phyloP scores from a whole-genome alignment of 2,888 invertebrate genomes.

The Melanchra persicariae region DNA sequence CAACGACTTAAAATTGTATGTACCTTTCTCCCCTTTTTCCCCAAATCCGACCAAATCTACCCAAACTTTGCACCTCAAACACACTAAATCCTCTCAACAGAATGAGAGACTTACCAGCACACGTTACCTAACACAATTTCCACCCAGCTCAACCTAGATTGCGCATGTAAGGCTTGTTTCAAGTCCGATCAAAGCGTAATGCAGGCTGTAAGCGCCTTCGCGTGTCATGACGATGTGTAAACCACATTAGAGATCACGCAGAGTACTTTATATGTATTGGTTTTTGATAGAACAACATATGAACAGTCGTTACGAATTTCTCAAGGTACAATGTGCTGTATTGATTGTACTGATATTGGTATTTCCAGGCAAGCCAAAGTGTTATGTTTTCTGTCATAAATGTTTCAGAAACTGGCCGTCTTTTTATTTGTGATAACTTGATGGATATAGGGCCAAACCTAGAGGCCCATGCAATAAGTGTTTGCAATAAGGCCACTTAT shows the following conservation, averaged over 20 bases:
- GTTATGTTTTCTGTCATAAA: background rate
- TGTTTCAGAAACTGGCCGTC: no score
- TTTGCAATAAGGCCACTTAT: no score
- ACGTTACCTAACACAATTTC: background rate
- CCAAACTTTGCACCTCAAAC: background rate
- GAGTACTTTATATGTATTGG: constrained; percentile 27
- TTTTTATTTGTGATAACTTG: no score
- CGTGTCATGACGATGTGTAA: constrained; percentile 29
- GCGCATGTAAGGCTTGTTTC: constrained; percentile 33
- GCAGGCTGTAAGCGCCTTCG: constrained; percentile 25
- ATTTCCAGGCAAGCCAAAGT: no score
- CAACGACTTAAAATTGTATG: no score
- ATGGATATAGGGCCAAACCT: no score
- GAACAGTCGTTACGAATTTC: constrained; percentile 7
- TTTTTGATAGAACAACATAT: constrained; percentile 27
- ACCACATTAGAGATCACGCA: constrained; percentile 51
- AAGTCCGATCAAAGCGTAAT: constrained; percentile 2
- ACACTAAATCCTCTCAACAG: background rate
- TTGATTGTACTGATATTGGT: background rate
- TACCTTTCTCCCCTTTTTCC: no score
- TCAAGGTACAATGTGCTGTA: background rate
- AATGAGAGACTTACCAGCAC: background rate
- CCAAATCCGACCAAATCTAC: background rate
- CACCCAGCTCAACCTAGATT: background rate
- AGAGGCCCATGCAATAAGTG: no score